A percentile compares a stretch with the other conserved stretches of the same genome.
Evolutionary conservation across 2,888 invertebrate species (phyloP).

Genomic region (Notodonta ziczac): DNA sequence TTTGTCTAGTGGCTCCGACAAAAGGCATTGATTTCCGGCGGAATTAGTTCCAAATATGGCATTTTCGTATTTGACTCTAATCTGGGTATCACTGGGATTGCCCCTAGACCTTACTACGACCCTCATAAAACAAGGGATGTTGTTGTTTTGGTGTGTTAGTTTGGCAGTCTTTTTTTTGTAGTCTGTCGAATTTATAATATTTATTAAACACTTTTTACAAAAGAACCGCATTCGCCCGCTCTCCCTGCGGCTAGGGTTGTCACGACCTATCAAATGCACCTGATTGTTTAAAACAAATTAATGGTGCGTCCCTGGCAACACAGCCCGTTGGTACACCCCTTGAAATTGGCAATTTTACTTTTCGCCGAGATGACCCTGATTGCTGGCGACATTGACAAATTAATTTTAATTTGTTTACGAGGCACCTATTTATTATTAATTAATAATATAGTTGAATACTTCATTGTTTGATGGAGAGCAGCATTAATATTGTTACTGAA

Average conservation of each 20-base stretch:
- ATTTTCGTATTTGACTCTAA: too few species aligned
- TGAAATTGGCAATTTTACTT: conserved; percentile 26
- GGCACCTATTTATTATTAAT: conserved; percentile 7
- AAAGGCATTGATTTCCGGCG: too few species aligned
- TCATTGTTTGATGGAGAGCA: conserved; percentile 1
- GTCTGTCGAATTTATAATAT: too few species aligned
- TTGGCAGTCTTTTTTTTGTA: too few species aligned
- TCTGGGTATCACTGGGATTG: too few species aligned
- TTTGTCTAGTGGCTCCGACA: too few species aligned
- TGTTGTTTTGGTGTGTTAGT: too few species aligned
- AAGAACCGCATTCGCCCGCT: neutral
- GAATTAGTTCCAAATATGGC: too few species aligned
- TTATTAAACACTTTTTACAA: neutral
- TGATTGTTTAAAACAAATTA: conserved; percentile 27
- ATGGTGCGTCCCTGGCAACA: conserved; percentile 7
- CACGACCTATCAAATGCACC: conserved; percentile 23
- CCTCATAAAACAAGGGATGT: too few species aligned
- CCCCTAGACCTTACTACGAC: too few species aligned
- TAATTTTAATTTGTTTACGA: conserved; percentile 29
- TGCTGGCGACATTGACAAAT: conserved; percentile 40
- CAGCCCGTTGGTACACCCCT: conserved; percentile 10
- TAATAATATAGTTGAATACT: neutral
- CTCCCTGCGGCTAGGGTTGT: conserved; percentile 10
- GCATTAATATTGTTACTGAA: neutral
- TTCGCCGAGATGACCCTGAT: conserved; percentile 13